Evolutionary conservation across 2,797 vertebrate species (phyloP), one percentile per base, ranked within the genome.

Genomic region (Chaetodon trifasciatus): DNA sequence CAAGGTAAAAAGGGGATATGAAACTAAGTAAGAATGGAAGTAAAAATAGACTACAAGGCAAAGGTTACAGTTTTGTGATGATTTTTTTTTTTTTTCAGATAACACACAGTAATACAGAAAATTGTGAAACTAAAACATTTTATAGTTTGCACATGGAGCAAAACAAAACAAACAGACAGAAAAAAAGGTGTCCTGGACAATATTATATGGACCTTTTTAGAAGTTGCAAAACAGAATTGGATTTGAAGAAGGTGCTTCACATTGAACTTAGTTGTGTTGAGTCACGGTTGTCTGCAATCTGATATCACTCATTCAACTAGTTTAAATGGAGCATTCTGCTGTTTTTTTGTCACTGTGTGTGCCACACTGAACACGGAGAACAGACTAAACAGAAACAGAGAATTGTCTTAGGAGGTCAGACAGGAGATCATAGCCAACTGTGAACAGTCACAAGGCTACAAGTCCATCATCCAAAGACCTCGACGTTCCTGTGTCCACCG

Each of bases 401-500:
- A 28, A 44, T 1, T 16, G 61, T 13, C 23, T 63, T 13, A 44
- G 7, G 40, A 44, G 13, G 40, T 44, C n/a, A 62, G 60, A 63
- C 13, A 16, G 15, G 23, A 15, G 37, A 19, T 35, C 28, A 7
- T 16, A 62, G 56, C 16, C 39, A 67, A 82, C 60, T 35, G 55
- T 62, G 61, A 47, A 46, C 46, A 77, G 10, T 9, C 24, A 56
- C 11, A 82, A 52, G 61, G 46, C 47, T 78, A 67, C 42, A 73
- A 68, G 62, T 55, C 9, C 28, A 65, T 44, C 69, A 53, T 61
- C 55, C 47, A 28, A 16, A 78, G 49, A 73, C 47, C 46, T 46
- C 66, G 4, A 42, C 42, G 68, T 57, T 67, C 62, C 69, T 68
- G 35, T 60, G 65, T 50, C 65, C 49, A 61, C 61, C 12, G 28